Base-by-base conservation (phyloP, 2,113 vertebrate genomes). In the Gymnorhina tibicen region DNA sequence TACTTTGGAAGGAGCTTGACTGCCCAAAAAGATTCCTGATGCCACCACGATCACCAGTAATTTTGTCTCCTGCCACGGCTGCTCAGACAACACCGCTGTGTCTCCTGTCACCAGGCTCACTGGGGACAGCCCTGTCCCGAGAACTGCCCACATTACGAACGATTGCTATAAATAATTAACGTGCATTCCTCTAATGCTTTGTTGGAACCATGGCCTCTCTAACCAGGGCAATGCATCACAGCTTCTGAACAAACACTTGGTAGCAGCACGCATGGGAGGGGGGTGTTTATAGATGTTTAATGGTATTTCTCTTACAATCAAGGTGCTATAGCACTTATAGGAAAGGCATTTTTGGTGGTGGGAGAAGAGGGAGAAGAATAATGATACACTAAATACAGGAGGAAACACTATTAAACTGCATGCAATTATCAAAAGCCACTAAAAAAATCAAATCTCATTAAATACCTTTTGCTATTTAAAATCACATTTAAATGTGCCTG, bases 1-100 rank as follows among this genome's bases (percentile, higher is more conserved):
- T 85, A 6, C 49, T 68, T 72, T 5, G 10, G n/a, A 83, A 88
- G 41, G 23, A 66, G 55, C 33, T 9, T 50, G 72, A 47, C 6
- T 1, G 46, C 50, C 75, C 67, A 37, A 30, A 85, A 53, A 39
- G 67, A 58, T 33, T 85, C 37, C 59, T 77, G 67, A 49, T 37
- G 62, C 39, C 3, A 2, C 52, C 42, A 19, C 50, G 8, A 20
- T 7, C 73, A 58, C 24, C 66, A 32, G 32, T 53, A 49, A 53
- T 4, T 42, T 24, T 5, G 19, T 60, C 44, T 41, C 70, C 5
- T 35, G 11, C 35, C 67, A 64, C 0, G 1, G 47, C 24, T 64
- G 32, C 39, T 86, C 68, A 13, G 17, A 80, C 41, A 37, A 2
- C 0, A 2, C 46, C 85, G 79, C 35, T 0, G 0, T 3, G 4